Evolutionary conservation across 1,140 invertebrate genomes (phyloP), one percentile per base, ranked within the genome.

Genomic region (Adoxophyes honmai): DNA sequence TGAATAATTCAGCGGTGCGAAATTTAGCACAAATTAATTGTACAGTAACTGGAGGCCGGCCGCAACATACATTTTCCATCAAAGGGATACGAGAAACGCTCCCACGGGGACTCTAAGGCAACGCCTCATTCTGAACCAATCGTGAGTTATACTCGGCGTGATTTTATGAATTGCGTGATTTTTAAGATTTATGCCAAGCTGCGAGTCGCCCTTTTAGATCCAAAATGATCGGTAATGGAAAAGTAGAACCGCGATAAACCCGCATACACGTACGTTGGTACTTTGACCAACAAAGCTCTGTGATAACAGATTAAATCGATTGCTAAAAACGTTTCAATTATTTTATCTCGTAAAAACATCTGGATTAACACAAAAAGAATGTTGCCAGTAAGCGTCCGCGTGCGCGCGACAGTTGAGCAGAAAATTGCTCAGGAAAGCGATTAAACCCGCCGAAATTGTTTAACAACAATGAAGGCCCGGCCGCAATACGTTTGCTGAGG

Each of bases 371-470:
- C 60, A 66, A 66, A 62, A 59, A 66, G 57, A 55, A 58, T 52
- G 57, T 65, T 64, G 57, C 54, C 62, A 64, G 62, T 64, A 64
- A 62, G 60, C 55, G 60, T 58, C 52, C 55, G 62, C 42, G 64
- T 63, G 60, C 59, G 54, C 53, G 52, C 56, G 69, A 68, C 66
- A 68, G 42, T 60, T 55, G 54, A 58, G 48, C 59, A 57, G 59
- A 51, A 68, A 68, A 70, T 64, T 71, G 66, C 64, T 68, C 60
- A 68, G 63, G 59, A 68, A 69, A 69, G 62, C 66, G 62, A 66
- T 67, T 68, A 68, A 67, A 68, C 38, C 60, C 21, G 52, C 64
- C 58, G 57, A 69, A 68, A 71, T 66, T 75, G 64, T 68, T 68
- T 60, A 60, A 60, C 54, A 64, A 71, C 72, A 74, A 75, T 64